Base-by-base conservation (phyloP, 2,888 invertebrate genomes). In the Apantesis nais region DNA sequence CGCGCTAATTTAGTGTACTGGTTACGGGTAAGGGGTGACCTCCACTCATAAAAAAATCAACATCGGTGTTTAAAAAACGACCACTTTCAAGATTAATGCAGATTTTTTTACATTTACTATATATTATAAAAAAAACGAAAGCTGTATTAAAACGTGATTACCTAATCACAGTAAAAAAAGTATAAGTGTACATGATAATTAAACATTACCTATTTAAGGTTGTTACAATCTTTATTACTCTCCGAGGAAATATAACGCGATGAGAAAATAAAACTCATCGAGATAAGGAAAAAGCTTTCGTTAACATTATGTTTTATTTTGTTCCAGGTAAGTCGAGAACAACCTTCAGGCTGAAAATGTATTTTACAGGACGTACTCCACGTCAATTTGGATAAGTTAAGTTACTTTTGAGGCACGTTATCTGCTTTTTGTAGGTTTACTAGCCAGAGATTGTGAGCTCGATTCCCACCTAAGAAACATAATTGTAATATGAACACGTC, bases 261-360 rank as follows among this genome's bases (percentile, higher is more conserved):
- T 65, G 71, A 68, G 67, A 61, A 67, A 64, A 72, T 65, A 65
- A 68, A 72, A 58, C 65, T 68, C 61, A 65, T 55, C 37, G 29
- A 48, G 58, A 67, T 67, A 48, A 63, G 66, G 41, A 48, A 66
- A 34, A 66, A 62, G 73, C 68, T 77, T 82, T 81, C 78, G 78
- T 81, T 86, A 81, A 85, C 75, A 72, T 78, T 77, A 70, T 68
- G 70, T 74, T 77, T 82, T 66, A 64, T 81, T 86, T 86, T 83
- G 81, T 86, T 87, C 72, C 84, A 87, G 86, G 87, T 87, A 87
- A 86, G 87, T 83, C 75, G 68, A 62, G 65, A 70, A 58, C 73
- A 73, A 61, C 37, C 22, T 63, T 52, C 61, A 39, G 12, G 44
- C 44, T 5, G 37, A 66, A 41, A 39, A 62, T 55, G 52, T 16